These are phyloP conservation scores for Pungitius pungitius DNA, from an alignment of 2,113 vertebrate species.

Conservation along the genomic window DNA sequence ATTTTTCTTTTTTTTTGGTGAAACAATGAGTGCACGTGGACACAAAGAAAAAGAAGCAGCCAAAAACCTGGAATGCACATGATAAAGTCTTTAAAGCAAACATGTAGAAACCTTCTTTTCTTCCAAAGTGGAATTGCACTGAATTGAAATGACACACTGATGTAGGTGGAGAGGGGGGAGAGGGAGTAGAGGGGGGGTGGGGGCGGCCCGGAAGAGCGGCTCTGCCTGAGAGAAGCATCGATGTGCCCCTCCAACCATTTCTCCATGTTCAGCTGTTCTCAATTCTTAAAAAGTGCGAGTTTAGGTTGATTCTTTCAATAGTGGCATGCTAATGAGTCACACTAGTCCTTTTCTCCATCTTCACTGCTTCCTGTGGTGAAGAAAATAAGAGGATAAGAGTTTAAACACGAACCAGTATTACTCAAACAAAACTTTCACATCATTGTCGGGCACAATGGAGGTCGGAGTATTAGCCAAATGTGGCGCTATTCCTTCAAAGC, in stretches of 20 bases:
- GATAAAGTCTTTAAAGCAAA: slow-evolving; percentile 68
- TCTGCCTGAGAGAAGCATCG: slow-evolving; percentile 73
- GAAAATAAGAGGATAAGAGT: slow-evolving; percentile 24
- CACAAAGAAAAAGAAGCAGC: slow-evolving; percentile 61
- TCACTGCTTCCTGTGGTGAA: slow-evolving; percentile 90
- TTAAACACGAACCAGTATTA: neutral
- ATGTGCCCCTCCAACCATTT: slow-evolving; percentile 47
- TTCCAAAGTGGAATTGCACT: slow-evolving; percentile 57
- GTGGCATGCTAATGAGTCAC: slow-evolving; percentile 24
- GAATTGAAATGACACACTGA: slow-evolving; percentile 53
- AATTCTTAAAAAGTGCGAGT: slow-evolving; percentile 52
- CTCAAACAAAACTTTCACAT: neutral
- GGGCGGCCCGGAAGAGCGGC: slow-evolving; percentile 47
- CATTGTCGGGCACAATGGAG: neutral
- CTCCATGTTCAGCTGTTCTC: slow-evolving; percentile 39
- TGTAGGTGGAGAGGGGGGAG: slow-evolving; percentile 43
- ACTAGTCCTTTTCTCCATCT: slow-evolving; percentile 94
- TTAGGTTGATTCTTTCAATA: slow-evolving; percentile 28
- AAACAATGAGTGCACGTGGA: slow-evolving; percentile 46
- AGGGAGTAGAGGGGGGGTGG: neutral
- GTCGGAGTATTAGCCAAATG: neutral
- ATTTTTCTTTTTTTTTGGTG: slow-evolving; percentile 31
- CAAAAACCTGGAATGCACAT: slow-evolving; percentile 67
- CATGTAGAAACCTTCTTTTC: slow-evolving; percentile 47
- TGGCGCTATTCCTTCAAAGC: neutral